Conservation (phyloP, 2,113 vertebrate species). For the Sceloporus tristichus region DNA sequence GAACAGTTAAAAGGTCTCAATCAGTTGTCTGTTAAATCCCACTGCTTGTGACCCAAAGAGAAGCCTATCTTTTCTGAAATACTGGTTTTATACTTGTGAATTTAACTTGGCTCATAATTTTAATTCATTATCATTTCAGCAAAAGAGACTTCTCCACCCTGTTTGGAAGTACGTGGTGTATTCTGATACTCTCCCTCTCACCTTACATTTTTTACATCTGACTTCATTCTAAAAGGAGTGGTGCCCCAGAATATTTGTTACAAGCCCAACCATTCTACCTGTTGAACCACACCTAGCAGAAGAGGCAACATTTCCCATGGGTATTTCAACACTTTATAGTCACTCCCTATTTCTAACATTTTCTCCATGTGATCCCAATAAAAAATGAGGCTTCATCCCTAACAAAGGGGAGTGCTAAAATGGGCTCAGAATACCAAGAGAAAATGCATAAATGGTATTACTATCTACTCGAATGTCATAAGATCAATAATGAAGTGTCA, state of each 20-base stretch:
- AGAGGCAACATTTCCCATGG: constrained; percentile 52
- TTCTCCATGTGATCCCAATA: not conserved
- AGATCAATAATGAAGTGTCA: too few relatives aligned
- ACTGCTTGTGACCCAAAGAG: not conserved
- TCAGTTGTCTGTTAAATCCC: not conserved
- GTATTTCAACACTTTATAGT: constrained; percentile 64
- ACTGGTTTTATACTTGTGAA: not conserved
- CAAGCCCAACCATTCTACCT: constrained; percentile 67
- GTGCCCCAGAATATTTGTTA: constrained; percentile 62
- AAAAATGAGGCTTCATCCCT: not conserved
- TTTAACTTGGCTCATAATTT: constrained; percentile 27
- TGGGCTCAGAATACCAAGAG: too few relatives aligned
- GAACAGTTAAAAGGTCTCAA: not conserved
- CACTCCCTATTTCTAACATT: constrained; percentile 22
- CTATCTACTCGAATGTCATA: too few relatives aligned
- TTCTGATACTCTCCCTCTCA: constrained; percentile 56
- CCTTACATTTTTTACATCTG: constrained; percentile 64
- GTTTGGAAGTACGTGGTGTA: constrained; percentile 57
- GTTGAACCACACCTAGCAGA: constrained; percentile 66
- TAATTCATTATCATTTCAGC: constrained; percentile 37
- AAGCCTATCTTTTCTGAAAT: not conserved
- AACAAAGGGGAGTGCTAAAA: not conserved
- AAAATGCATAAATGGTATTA: too few relatives aligned
- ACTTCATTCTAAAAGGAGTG: constrained; percentile 70
- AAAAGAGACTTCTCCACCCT: constrained; percentile 55